phyloP scores from a whole-genome alignment of 1,140 invertebrate species.

The Panagrolaimus sp. region DNA sequence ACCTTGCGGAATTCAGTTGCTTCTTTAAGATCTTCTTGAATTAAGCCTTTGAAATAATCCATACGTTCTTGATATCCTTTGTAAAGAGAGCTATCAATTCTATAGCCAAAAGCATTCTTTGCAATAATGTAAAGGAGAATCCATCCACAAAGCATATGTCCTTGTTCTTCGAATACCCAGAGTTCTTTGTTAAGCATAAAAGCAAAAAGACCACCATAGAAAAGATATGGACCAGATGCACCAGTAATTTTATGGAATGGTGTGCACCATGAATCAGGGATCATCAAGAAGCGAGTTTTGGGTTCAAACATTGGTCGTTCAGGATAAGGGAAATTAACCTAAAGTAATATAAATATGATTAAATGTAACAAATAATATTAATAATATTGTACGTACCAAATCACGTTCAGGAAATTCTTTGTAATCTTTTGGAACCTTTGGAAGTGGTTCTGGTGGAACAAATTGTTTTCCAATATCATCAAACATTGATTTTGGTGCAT shows the following conservation, averaged over 20 bases:
- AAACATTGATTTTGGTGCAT: constrained; percentile 51
- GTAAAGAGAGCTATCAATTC: constrained; percentile 44
- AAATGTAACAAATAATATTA: not conserved
- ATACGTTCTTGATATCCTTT: constrained; percentile 36
- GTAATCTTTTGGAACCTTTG: constrained; percentile 50
- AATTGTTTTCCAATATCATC: constrained; percentile 55
- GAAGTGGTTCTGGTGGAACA: constrained; percentile 42
- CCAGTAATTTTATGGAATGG: constrained; percentile 56
- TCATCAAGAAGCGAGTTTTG: constrained; percentile 50
- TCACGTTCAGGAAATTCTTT: constrained; percentile 56
- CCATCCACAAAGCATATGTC: constrained; percentile 47
- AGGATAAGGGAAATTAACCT: constrained; percentile 56
- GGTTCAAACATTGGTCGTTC: constrained; percentile 48
- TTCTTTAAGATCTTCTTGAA: constrained; percentile 54
- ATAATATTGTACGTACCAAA: constrained; percentile 39
- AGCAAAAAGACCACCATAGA: constrained; percentile 47
- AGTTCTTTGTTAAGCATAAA: constrained; percentile 55
- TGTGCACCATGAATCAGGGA: constrained; percentile 55
- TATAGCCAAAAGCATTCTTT: constrained; percentile 45
- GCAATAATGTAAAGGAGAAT: constrained; percentile 44
- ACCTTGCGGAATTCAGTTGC: constrained; percentile 57
- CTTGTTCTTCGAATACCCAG: constrained; percentile 56
- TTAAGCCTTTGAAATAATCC: constrained; percentile 44
- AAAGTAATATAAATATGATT: constrained; percentile 4
- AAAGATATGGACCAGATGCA: constrained; percentile 54